Conservation (phyloP, 2,113 vertebrate species). For the Macrotus californicus region DNA sequence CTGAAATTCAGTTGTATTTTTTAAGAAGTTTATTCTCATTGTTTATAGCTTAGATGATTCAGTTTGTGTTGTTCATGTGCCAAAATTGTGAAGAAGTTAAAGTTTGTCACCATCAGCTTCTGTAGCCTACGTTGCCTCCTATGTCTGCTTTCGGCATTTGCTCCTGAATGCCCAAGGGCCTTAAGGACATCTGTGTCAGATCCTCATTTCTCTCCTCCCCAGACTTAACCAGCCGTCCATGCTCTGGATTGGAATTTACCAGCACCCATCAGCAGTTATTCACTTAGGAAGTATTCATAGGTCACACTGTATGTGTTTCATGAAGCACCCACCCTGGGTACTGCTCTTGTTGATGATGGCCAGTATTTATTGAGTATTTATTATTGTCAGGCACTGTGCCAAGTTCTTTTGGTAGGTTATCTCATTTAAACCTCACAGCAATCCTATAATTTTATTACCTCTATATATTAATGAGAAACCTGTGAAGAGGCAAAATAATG, state of each 20-base stretch:
- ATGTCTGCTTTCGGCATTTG: neutral
- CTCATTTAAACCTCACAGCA: neutral
- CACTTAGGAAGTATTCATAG: neutral
- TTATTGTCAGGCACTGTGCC: neutral
- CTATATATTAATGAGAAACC: neutral
- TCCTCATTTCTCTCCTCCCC: neutral
- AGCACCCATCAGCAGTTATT: neutral
- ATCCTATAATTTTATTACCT: neutral
- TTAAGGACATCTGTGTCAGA: neutral
- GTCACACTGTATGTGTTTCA: neutral
- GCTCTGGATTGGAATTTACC: neutral
- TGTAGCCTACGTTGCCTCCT: neutral
- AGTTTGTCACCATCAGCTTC: neutral
- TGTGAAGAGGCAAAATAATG: neutral
- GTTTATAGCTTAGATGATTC: constrained; percentile 35
- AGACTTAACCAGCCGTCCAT: neutral
- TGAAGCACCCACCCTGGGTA: neutral
- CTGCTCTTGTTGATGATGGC: neutral
- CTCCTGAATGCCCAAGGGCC: neutral
- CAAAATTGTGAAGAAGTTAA: constrained; percentile 33
- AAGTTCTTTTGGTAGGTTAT: neutral
- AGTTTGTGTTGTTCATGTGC: constrained; percentile 27
- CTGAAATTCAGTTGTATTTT: constrained; percentile 46
- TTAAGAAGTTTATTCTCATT: constrained; percentile 49
- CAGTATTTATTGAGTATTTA: neutral